A percentile compares a stretch with the other conserved stretches of the same genome.
Evolutionary conservation across 2,888 invertebrate genomes (phyloP).

Genomic region (Apotomis betuletana): DNA sequence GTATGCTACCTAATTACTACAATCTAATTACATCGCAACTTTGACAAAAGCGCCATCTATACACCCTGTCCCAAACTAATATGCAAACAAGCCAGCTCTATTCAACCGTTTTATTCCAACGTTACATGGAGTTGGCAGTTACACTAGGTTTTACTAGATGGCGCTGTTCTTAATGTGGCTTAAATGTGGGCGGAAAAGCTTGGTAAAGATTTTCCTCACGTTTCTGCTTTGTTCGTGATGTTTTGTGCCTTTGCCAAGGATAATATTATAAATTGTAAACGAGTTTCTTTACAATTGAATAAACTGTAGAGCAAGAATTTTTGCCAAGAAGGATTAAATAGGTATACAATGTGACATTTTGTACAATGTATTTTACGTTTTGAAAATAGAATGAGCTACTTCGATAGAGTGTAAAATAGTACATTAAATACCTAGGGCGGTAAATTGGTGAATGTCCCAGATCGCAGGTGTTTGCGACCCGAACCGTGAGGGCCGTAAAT

Average conservation of each 20-base stretch:
- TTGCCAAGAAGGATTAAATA: neutral
- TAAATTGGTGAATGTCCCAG: too few species aligned
- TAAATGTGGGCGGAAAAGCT: conserved; percentile 4
- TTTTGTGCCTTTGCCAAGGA: conserved; percentile 23
- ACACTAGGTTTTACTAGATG: conserved; percentile 3
- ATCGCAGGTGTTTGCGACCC: too few species aligned
- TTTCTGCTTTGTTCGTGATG: conserved; percentile 2
- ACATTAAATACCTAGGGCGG: too few species aligned
- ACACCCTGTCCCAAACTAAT: neutral
- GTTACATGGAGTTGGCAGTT: neutral
- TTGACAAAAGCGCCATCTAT: conserved; percentile 22
- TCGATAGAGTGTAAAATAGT: too few species aligned
- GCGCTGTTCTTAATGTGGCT: conserved; percentile 3
- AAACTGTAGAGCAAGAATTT: neutral
- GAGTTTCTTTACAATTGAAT: conserved; percentile 12
- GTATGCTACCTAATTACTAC: too few species aligned
- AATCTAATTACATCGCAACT: too few species aligned
- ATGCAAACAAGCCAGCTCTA: neutral
- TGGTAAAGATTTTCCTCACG: conserved; percentile 22
- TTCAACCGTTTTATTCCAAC: neutral
- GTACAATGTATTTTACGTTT: too few species aligned
- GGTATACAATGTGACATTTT: neutral
- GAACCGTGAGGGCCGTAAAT: too few species aligned
- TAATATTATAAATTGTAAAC: conserved; percentile 18
- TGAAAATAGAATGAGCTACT: too few species aligned